Conservation (phyloP, 2,113 vertebrate genomes). For the Corythornis cristatus region DNA sequence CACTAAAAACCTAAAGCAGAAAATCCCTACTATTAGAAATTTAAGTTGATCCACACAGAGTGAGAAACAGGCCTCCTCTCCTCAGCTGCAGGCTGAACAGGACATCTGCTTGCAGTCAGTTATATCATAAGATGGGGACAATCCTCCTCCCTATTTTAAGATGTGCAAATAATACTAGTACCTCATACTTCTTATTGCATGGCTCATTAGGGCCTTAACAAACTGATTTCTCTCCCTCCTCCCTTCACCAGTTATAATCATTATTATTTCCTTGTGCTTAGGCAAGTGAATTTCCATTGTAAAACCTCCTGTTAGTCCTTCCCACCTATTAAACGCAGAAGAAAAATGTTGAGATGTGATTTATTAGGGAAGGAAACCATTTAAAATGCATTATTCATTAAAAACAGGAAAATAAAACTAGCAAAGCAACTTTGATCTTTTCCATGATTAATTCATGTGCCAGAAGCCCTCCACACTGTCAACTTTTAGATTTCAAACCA, state of each 20-base stretch:
- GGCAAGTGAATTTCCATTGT: slow-evolving; percentile 20
- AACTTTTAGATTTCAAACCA: background rate
- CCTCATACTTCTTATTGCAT: background rate
- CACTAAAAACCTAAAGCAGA: background rate
- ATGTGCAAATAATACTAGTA: background rate
- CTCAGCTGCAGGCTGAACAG: background rate
- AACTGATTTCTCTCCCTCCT: background rate
- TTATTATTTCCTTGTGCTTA: slow-evolving; percentile 4
- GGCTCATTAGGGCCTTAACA: background rate
- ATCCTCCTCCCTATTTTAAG: background rate
- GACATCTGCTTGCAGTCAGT: background rate
- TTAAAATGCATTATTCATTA: slow-evolving; percentile 48
- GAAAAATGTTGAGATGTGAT: background rate
- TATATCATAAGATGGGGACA: background rate
- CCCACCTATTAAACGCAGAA: background rate
- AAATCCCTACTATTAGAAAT: background rate
- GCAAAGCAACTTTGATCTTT: slow-evolving; percentile 30
- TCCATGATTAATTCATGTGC: background rate
- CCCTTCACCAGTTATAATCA: background rate
- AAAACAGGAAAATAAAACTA: slow-evolving; percentile 53
- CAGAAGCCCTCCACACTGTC: background rate
- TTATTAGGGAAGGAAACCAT: slow-evolving; percentile 8
- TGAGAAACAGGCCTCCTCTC: background rate
- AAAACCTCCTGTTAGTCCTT: slow-evolving; percentile 15
- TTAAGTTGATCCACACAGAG: background rate